Conservation (phyloP, 2,888 invertebrate species). For the Eurytoma adleriae region DNA sequence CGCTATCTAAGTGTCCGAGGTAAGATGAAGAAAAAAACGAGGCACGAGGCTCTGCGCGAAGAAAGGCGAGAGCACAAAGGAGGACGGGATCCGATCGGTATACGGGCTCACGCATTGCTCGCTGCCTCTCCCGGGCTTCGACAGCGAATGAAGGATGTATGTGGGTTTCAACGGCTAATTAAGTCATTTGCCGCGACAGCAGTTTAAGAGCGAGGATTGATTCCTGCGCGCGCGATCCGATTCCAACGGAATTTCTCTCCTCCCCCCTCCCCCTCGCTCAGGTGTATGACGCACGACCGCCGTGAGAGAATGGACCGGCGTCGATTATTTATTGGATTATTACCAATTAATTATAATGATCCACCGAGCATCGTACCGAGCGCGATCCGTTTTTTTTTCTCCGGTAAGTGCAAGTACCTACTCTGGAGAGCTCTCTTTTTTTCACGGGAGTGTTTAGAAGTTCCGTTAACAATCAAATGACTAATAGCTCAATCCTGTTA, state of each 20-base stretch:
- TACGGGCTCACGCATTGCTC: slow-evolving; percentile 4
- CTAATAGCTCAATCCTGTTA: neutral
- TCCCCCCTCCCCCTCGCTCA: neutral
- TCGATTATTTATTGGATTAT: slow-evolving; percentile 53
- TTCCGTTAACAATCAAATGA: neutral
- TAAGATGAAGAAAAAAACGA: neutral
- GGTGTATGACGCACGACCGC: slow-evolving; percentile 7
- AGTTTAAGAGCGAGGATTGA: slow-evolving; percentile 50
- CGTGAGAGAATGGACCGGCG: slow-evolving; percentile 32
- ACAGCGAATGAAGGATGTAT: slow-evolving; percentile 44
- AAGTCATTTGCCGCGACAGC: slow-evolving; percentile 52
- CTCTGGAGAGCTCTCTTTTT: neutral
- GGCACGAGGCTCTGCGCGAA: neutral
- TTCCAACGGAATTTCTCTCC: slow-evolving; percentile 34
- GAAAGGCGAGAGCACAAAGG: neutral
- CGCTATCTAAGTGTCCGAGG: slow-evolving; percentile 1
- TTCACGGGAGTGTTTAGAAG: neutral
- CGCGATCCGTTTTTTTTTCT: neutral
- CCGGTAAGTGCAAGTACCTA: neutral
- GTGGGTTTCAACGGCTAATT: slow-evolving; percentile 46
- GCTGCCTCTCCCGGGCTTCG: slow-evolving; percentile 8
- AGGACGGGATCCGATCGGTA: neutral
- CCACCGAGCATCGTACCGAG: neutral
- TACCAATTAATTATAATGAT: slow-evolving; percentile 49
- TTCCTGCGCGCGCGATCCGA: slow-evolving; percentile 33